Conservation (phyloP, 2,113 vertebrate genomes). For the Boleophthalmus pectinirostris region DNA sequence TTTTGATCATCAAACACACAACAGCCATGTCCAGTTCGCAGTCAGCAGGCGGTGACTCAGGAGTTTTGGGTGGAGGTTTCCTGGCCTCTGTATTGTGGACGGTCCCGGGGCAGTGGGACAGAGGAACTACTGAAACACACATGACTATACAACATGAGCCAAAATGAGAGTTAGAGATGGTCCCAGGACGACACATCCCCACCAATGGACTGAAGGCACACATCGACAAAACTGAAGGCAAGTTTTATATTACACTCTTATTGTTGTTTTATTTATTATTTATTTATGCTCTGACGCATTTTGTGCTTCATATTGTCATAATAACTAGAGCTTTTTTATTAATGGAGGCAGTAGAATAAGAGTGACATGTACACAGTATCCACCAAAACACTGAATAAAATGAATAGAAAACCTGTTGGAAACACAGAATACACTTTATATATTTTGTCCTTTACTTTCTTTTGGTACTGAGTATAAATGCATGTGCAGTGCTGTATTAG, state of each 20-base stretch:
- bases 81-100: conserved; percentile 32
- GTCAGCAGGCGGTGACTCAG: conserved; percentile 49
- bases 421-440: no score
- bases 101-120: conserved; percentile 16
- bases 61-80: conserved; percentile 57
- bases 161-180: conserved; percentile 56
- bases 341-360: no score
- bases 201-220: conserved; percentile 20
- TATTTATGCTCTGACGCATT: no score
- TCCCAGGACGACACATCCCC: conserved; percentile 25
- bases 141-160: not conserved
- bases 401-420: no score
- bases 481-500: no score
- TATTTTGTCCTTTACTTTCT: no score
- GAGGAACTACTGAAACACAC: not conserved
- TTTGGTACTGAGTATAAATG: no score
- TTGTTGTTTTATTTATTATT: no score
- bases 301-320: no score
- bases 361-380: no score
- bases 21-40: conserved; percentile 30
- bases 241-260: conserved; percentile 11
- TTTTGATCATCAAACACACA: conserved; percentile 30
- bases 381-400: no score
- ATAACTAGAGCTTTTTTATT: no score
- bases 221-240: conserved; percentile 37